Percentiles rank a stretch among this genome's conserved stretches.
Evolutionary conservation across 2,797 vertebrate species (phyloP).

Genomic region (Leucoraja ocellata): DNA sequence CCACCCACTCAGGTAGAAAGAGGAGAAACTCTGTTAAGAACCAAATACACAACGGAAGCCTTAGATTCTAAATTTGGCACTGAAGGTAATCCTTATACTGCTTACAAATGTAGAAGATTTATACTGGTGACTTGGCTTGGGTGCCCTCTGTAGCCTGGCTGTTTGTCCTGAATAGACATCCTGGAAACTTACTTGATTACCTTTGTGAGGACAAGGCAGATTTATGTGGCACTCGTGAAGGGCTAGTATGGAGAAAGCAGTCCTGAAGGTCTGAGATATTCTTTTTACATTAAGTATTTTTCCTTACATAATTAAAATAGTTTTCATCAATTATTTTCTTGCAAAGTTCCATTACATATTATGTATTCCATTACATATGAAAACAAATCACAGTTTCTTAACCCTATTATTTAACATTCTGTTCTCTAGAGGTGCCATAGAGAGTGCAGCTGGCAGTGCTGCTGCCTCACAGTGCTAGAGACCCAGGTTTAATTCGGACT

Average conservation of each 20-base stretch:
- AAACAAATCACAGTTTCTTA: background rate
- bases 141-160: background rate
- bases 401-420: background rate
- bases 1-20: background rate
- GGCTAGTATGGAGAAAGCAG: background rate
- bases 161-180: conserved; percentile 14
- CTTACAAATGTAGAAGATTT: background rate
- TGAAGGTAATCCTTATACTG: background rate
- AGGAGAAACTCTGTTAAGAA: background rate
- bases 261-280: background rate
- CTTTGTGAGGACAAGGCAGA: background rate
- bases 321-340: background rate
- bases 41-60: background rate
- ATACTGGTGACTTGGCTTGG: background rate
- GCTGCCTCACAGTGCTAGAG: too few species aligned
- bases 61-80: conserved; percentile 1
- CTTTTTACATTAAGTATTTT: background rate
- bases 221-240: background rate
- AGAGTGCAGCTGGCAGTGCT: too few species aligned
- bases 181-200: conserved; percentile 23
- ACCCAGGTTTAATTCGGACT: too few species aligned
- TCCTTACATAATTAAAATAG: too few species aligned
- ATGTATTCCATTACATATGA: background rate
- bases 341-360: background rate
- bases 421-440: too few species aligned